Evolutionary conservation across 2,888 invertebrate genomes (phyloP).

Genomic region (Icerya purchasi): DNA sequence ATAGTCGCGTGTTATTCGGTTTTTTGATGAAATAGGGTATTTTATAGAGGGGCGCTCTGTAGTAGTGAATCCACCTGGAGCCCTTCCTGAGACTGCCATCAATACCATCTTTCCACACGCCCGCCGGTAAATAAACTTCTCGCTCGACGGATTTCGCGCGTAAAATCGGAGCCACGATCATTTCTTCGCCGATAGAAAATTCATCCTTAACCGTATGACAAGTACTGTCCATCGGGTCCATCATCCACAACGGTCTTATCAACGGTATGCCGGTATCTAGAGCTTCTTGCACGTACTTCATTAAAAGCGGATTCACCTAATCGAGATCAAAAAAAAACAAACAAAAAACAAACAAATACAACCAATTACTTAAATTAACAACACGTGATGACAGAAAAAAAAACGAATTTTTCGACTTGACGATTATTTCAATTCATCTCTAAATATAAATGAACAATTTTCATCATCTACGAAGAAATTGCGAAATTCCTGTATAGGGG

Average conservation of each 20-base stretch:
- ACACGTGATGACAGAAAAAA: no score
- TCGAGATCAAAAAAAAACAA: conserved; percentile 3
- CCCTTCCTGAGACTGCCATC: conserved; percentile 69
- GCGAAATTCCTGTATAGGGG: no score
- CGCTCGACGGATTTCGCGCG: conserved; percentile 43
- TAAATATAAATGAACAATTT: no score
- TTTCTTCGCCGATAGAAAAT: conserved; percentile 70
- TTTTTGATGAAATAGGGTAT: conserved; percentile 65
- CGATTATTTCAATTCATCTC: no score
- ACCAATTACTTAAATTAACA: no score
- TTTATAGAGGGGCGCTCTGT: conserved; percentile 53
- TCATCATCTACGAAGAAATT: no score
- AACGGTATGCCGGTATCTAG: conserved; percentile 62
- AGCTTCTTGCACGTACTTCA: conserved; percentile 55
- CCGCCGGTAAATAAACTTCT: conserved; percentile 72
- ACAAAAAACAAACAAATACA: not conserved
- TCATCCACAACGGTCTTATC: conserved; percentile 75
- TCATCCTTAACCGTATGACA: conserved; percentile 60
- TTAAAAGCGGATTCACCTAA: conserved; percentile 49
- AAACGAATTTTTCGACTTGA: no score
- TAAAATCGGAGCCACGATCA: conserved; percentile 75
- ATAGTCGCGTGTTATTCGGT: conserved; percentile 64
- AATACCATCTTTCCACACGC: conserved; percentile 79
- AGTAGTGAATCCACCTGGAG: conserved; percentile 74
- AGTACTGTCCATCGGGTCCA: conserved; percentile 54